Conservation (phyloP, 2,113 vertebrate genomes). For the Polypterus bichir region DNA sequence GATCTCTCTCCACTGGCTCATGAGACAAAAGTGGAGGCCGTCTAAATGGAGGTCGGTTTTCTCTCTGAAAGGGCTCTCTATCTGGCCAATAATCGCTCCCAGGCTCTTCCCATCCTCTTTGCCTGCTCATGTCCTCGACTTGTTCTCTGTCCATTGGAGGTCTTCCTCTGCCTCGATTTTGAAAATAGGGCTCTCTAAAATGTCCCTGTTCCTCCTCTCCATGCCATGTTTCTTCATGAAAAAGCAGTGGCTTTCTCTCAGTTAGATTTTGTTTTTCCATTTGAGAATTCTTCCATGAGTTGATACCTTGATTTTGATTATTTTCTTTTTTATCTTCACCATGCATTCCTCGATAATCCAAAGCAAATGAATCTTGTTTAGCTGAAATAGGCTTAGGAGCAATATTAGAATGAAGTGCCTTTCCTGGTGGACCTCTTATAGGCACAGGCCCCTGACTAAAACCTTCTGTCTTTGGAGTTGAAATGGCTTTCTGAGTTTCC, state of each 20-base stretch:
- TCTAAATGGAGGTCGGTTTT: slow-evolving; percentile 57
- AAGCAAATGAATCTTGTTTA: slow-evolving; percentile 23
- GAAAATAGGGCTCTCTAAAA: slow-evolving; percentile 45
- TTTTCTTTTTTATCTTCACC: slow-evolving; percentile 32
- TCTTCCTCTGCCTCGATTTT: slow-evolving; percentile 44
- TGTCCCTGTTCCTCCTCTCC: slow-evolving; percentile 54
- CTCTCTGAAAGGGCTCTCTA: slow-evolving; percentile 59
- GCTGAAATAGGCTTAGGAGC: slow-evolving; percentile 19
- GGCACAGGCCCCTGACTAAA: too few relatives aligned
- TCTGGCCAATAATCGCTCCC: slow-evolving; percentile 65
- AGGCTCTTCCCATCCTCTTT: slow-evolving; percentile 66
- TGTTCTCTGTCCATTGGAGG: slow-evolving; percentile 47
- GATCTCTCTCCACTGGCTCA: slow-evolving; percentile 36
- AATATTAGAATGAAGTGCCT: background rate
- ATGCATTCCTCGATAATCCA: slow-evolving; percentile 36
- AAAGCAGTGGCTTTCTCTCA: slow-evolving; percentile 18
- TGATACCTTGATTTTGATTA: slow-evolving; percentile 27
- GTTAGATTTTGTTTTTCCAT: slow-evolving; percentile 42
- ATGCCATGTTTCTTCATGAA: slow-evolving; percentile 49
- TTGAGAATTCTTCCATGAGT: slow-evolving; percentile 37
- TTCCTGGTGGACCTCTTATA: too few relatives aligned
- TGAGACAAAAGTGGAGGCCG: slow-evolving; percentile 51
- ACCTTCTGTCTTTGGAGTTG: background rate
- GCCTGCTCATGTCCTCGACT: slow-evolving; percentile 53
- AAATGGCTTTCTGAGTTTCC: slow-evolving; percentile 25